Evolutionary conservation across 2,113 vertebrate genomes (phyloP).

Genomic region (Centropus bengalensis): DNA sequence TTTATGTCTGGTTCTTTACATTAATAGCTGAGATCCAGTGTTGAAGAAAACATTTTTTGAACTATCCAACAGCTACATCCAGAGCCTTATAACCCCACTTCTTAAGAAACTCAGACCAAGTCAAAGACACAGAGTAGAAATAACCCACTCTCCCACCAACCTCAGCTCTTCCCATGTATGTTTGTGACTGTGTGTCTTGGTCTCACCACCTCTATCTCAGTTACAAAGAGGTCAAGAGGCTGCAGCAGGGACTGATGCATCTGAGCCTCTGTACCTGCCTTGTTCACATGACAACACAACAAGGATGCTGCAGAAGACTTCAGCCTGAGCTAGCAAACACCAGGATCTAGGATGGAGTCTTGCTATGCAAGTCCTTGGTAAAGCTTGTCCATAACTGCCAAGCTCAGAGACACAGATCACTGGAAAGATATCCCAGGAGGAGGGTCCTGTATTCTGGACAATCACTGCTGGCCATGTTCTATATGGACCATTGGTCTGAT

Average conservation of each 20-base stretch:
- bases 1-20: background rate
- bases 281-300: background rate
- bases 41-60: background rate
- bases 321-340: background rate
- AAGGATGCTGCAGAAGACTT: background rate
- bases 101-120: background rate
- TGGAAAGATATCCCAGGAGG: background rate
- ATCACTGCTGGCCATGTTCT: background rate
- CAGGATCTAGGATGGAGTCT: background rate
- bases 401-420: background rate
- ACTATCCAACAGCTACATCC: background rate
- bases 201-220: background rate
- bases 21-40: background rate
- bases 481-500: background rate
- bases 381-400: background rate
- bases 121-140: background rate
- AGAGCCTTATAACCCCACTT: background rate
- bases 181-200: background rate
- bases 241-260: background rate
- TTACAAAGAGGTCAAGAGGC: background rate
- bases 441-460: background rate
- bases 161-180: background rate
- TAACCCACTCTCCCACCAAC: background rate
- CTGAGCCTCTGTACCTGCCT: background rate
- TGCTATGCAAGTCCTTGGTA: rapidly evolving